Evolutionary conservation across 2,888 invertebrate genomes (phyloP), one percentile per base, ranked within the genome.

Genomic region (Eupeodes latifasciatus): DNA sequence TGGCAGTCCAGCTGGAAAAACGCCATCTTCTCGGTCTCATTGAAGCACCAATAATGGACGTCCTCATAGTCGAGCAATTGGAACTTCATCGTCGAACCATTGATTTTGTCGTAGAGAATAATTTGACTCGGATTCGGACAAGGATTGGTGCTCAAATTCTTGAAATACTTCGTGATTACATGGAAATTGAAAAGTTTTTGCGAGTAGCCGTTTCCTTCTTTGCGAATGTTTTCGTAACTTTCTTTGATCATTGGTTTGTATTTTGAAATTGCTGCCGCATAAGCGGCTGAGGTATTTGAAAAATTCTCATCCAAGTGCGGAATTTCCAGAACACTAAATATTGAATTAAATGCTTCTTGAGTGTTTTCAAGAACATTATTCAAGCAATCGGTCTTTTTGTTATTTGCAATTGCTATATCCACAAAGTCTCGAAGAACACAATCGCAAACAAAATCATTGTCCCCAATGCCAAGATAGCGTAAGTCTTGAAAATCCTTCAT

Each of bases 391-490:
- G 90, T 90, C 4, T 91, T 81, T 36, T 91, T 90, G 55, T 92
- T 92, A 84, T 93, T 93, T 1, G 85, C 89, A 7, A 91, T 90
- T 0, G 92, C 92, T 27, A 92, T 90, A 53, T 95, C 94, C 51
- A 94, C 93, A 10, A 95, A 92, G n/a, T 95, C 94, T 78, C 94
- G 94, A 0, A 94, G 91, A 4, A 94, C 92, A 83, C 96, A 96
- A 74, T 95, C 95, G 90, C 96, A 96, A 0, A 95, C 92, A 27
- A 96, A 94, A 9, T 94, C 94, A 90, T 96, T 96, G 0, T 93
- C 93, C 0, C 95, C 94, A 0, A 96, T 72, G 0, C 94, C 94
- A 0, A 96, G 84, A 78, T 94, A 94, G 0, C 93, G 91, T 0
- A 95, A 82, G 0, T 92, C 89, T 0, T 92, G 91, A 7, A 96